Evolutionary conservation across 2,113 vertebrate genomes (phyloP), one percentile per base, ranked within the genome.

Genomic region (human): DNA sequence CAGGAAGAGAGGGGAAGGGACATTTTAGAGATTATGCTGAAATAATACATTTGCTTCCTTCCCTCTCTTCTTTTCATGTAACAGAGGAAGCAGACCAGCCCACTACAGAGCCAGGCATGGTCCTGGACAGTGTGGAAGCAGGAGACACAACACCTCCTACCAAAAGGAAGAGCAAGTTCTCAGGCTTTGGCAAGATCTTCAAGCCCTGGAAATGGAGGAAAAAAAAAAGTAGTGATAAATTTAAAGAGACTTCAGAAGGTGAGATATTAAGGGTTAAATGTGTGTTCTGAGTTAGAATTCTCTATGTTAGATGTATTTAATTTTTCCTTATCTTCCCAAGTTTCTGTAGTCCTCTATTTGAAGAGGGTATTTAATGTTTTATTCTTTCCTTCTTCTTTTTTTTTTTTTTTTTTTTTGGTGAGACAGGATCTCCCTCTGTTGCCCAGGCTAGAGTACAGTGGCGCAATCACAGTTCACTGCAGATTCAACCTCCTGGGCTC

Each of bases 141-240:
- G 99, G 99, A 48, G 99, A 99, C 87, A 98, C 96, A 89, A 99
- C 99, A 0, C 99, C 99, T 96, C 99, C 99, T 61, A 99, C 99
- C 2, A 99, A 99, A 97, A 99, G 99, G 94, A 99, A 99, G 98
- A 99, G 99, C 98, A 99, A 99, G 98, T 99, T 99, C 97, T 99
- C 99, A 1, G 98, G 99, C 76, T 99, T 99, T 89, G 99, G 99
- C 97, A 99, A 99, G 98, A 99, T 99, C 98, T 99, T 99, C 98
- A 99, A 99, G 96, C 99, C 99, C 8, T 99, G 99, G 99, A 99
- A 99, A 98, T 99, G 99, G 99, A 99, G 99, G 97, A 99, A 99
- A 99, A 99, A 99, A 99, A 99, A 99, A 99, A 99, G 99, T 98
- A 99, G 99, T 61, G 99, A 99, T 97, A 99, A 99, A 97, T 99